Percentiles rank a stretch among this genome's conserved stretches.
phyloP scores from a whole-genome alignment of 2,888 invertebrate species.

The Abrostola tripartita region DNA sequence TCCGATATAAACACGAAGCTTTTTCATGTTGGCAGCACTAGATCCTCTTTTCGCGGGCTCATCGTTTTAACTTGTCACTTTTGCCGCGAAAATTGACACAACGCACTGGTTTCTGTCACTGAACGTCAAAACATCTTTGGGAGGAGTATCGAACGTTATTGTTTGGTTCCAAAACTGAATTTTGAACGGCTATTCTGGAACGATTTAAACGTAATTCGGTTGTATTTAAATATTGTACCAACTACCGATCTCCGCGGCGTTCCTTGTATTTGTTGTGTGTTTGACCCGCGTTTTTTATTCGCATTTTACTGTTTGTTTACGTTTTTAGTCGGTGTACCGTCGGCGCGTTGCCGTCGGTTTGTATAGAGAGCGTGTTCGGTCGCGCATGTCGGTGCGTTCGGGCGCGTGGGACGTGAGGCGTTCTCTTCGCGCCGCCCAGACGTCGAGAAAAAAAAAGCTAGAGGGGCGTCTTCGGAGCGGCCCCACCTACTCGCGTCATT shows the following conservation, averaged over 20 bases:
- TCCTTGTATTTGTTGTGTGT: slow-evolving; percentile 56
- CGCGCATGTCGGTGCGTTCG: slow-evolving; percentile 77
- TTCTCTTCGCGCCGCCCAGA: slow-evolving; percentile 84
- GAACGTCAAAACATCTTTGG: slow-evolving; percentile 48
- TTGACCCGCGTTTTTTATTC: slow-evolving; percentile 63
- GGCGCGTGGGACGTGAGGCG: slow-evolving; percentile 83
- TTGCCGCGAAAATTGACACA: slow-evolving; percentile 64
- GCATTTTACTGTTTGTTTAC: slow-evolving; percentile 76
- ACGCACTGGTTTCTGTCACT: slow-evolving; percentile 58
- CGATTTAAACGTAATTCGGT: slow-evolving; percentile 16
- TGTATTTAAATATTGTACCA: slow-evolving; percentile 26
- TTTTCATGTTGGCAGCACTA: slow-evolving; percentile 86
- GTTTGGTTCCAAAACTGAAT: slow-evolving; percentile 38
- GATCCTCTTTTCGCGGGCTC: slow-evolving; percentile 76
- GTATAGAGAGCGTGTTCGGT: slow-evolving; percentile 74
- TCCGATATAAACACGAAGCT: slow-evolving; percentile 64
- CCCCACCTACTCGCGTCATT: slow-evolving; percentile 86
- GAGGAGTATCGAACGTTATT: slow-evolving; percentile 33
- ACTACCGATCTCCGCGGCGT: slow-evolving; percentile 38
- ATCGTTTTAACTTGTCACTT: slow-evolving; percentile 77
- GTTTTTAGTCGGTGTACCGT: slow-evolving; percentile 68
- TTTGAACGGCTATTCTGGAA: slow-evolving; percentile 22
- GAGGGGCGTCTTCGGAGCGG: slow-evolving; percentile 81
- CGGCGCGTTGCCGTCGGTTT: slow-evolving; percentile 79
- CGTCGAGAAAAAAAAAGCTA: slow-evolving; percentile 81